Conservation (phyloP, 2,113 vertebrate genomes). For the Bos taurus region ARS-UCD2.0 NC_037339.1:69220001-69220500, state of each 20-base stretch:
- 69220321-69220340: not conserved
- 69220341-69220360: slow-evolving; percentile 44
- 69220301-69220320: not conserved
- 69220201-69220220: not conserved
- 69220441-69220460: slow-evolving; percentile 62
- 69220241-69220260: not conserved
- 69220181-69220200: not conserved
- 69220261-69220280: not conserved
- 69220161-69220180: not conserved
- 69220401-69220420: slow-evolving; percentile 59
- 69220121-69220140: not conserved
- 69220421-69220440: slow-evolving; percentile 62
- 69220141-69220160: not conserved
- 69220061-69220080: not conserved
- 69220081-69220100: not conserved
- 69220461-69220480: slow-evolving; percentile 71
- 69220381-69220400: slow-evolving; percentile 71
- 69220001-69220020: not conserved
- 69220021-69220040: not conserved
- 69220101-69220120: not conserved
- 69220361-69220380: slow-evolving; percentile 8
- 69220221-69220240: not conserved
- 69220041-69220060: not conserved
- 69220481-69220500: slow-evolving; percentile 67
- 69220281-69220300: not conserved